Percentiles rank a stretch among this genome's conserved stretches.
Conservation (phyloP, 2,113 vertebrate species). For the Puntigrus tetrazona region DNA sequence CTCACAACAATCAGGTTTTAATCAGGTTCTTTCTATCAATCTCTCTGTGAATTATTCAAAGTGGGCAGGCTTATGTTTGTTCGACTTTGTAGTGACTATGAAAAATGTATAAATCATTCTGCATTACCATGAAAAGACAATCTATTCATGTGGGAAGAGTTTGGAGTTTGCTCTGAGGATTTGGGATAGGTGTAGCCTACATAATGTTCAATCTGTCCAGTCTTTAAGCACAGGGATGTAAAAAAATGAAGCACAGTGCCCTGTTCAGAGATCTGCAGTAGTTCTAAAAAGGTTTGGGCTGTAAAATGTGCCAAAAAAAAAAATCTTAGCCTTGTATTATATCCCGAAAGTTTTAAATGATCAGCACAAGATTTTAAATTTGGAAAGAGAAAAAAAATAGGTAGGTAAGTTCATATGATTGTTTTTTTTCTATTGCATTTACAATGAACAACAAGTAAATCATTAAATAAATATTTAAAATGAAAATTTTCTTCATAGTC, state of each 20-base stretch:
- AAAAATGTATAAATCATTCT: neutral
- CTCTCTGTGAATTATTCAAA: conserved; percentile 17
- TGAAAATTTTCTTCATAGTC: too few species aligned
- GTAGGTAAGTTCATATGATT: too few species aligned
- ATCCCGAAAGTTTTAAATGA: neutral
- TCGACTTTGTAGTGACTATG: neutral
- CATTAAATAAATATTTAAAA: too few species aligned
- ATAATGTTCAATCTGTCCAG: neutral
- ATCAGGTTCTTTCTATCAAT: conserved; percentile 28
- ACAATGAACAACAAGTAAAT: too few species aligned
- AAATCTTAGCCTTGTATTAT: neutral
- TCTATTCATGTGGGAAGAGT: neutral
- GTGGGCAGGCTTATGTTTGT: neutral
- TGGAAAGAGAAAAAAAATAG: neutral
- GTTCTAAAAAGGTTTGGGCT: neutral
- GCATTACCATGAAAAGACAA: neutral
- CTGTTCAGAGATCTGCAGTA: neutral
- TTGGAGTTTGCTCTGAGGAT: neutral
- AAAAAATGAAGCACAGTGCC: neutral
- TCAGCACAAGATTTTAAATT: neutral
- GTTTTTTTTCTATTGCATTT: neutral
- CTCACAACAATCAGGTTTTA: neutral
- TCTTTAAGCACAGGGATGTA: neutral
- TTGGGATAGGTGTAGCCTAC: neutral
- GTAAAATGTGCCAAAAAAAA: neutral